A percentile compares a stretch with the other conserved stretches of the same genome.
Evolutionary conservation across 2,113 vertebrate species (phyloP).

Genomic region (Loxodonta africana): DNA sequence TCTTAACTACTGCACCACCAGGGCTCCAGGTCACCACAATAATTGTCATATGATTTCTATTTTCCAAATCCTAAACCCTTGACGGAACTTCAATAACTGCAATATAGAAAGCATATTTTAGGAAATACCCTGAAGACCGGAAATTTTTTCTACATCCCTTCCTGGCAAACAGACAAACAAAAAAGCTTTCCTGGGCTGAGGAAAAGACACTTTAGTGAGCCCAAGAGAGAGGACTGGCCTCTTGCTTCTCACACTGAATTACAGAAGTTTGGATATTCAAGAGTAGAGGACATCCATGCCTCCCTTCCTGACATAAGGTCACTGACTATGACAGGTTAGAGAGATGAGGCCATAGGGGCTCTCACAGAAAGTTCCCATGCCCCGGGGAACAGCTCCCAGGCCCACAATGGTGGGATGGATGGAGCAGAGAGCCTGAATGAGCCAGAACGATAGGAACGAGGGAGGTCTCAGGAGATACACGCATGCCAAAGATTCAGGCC

Average conservation of each 20-base stretch:
- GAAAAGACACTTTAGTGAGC: neutral
- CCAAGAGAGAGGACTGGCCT: neutral
- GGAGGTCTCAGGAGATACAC: neutral
- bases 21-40: neutral
- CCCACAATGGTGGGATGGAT: neutral
- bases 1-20: no score
- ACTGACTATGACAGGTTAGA: neutral
- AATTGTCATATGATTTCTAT: neutral
- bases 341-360: neutral
- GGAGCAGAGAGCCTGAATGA: neutral
- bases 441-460: neutral
- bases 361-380: neutral
- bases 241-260: neutral
- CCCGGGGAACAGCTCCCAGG: neutral
- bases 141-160: neutral
- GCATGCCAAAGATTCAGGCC: neutral
- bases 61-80: neutral
- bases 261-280: neutral
- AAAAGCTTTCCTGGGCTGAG: neutral
- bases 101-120: neutral
- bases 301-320: neutral
- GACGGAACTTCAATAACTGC: neutral
- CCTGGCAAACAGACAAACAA: neutral
- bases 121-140: neutral
- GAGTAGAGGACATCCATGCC: neutral